Conservation (phyloP, 2,888 invertebrate species). For the Petrolisthes manimaculis region DNA sequence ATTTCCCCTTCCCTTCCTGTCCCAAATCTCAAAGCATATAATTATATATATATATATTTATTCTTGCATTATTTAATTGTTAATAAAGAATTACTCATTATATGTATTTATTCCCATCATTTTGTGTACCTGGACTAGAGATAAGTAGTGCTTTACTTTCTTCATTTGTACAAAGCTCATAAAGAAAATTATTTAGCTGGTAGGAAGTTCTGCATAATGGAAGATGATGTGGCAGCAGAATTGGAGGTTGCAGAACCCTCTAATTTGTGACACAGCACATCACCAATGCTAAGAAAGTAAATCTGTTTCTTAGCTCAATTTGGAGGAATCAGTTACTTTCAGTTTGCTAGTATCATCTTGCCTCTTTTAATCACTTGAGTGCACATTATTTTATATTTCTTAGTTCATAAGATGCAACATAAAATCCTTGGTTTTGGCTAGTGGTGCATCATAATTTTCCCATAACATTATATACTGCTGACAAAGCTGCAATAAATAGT, state of each 20-base stretch:
- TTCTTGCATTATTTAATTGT: slow-evolving; percentile 22
- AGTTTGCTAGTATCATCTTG: too few species aligned
- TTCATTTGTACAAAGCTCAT: slow-evolving; percentile 33
- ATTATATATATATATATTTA: slow-evolving; percentile 10
- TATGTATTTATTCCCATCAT: slow-evolving; percentile 28
- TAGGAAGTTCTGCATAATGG: slow-evolving; percentile 9
- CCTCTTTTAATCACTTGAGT: not conserved
- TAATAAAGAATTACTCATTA: not conserved
- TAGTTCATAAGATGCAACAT: not conserved
- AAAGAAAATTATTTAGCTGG: not conserved
- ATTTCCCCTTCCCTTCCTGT: not conserved
- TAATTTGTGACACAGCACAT: too few species aligned
- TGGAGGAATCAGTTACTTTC: too few species aligned
- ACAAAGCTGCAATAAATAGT: slow-evolving; percentile 13
- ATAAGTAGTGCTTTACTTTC: slow-evolving; percentile 26
- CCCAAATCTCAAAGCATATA: not conserved
- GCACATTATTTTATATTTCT: not conserved
- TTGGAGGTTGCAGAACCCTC: too few species aligned
- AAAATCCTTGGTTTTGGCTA: not conserved
- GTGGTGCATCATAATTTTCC: not conserved
- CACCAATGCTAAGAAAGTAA: too few species aligned
- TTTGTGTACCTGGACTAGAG: slow-evolving; percentile 36
- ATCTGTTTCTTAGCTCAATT: too few species aligned
- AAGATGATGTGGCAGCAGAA: not conserved
- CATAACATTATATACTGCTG: not conserved